Conservation (phyloP, 2,797 vertebrate species). For the Spinus olivaceus region DNA sequence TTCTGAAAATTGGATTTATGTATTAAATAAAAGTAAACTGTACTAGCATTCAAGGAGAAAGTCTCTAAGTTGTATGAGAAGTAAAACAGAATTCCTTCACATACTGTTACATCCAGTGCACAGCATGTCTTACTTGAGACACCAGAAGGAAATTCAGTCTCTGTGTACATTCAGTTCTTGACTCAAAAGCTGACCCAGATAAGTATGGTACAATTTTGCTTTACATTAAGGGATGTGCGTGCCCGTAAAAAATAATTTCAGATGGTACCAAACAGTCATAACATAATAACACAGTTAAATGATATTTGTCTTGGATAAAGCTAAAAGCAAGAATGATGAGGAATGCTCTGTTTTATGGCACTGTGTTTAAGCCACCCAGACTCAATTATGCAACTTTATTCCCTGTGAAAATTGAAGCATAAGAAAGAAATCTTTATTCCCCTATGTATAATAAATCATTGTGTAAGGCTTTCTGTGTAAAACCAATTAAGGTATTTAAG, state of each 20-base stretch:
- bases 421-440: not conserved
- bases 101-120: not conserved
- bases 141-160: not conserved
- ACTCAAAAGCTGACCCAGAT: not conserved
- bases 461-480: not conserved
- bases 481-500: not conserved
- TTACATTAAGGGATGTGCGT: not conserved
- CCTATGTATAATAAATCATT: not conserved
- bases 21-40: not conserved
- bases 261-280: not conserved
- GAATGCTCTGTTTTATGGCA: not conserved
- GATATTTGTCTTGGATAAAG: not conserved
- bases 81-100: not conserved
- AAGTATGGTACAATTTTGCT: not conserved
- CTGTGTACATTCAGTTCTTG: not conserved
- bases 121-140: not conserved
- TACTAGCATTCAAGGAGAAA: not conserved
- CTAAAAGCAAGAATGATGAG: not conserved
- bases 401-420: not conserved
- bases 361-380: not conserved
- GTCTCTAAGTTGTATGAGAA: not conserved
- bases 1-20: not conserved
- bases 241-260: not conserved
- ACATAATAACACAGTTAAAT: not conserved
- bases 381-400: not conserved